Evolutionary conservation across 2,797 vertebrate genomes (phyloP), one percentile per base, ranked within the genome.

Genomic region (Momotus momota): DNA sequence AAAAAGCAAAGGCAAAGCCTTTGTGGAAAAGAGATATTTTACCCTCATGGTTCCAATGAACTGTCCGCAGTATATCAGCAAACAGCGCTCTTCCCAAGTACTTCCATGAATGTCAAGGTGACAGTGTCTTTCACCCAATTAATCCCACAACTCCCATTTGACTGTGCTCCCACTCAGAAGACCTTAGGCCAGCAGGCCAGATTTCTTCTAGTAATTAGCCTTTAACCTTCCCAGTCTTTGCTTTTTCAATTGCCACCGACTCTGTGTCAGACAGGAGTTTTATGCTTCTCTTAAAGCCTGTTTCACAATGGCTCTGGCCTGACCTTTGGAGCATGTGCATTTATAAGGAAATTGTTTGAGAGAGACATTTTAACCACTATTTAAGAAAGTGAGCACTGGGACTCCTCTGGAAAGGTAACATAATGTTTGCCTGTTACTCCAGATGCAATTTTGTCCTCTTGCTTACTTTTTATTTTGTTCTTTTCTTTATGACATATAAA

Each of bases 21-120:
- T 91, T 65, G 46, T 62, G 60, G 71, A 87, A 88, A 88, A 93
- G 55, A 88, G 35, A 31, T 86, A 49, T 73, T 33, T 79, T 81
- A 72, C 80, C 58, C 91, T 82, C 8, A 4, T 67, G 29, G 60
- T 82, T 95, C 71, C 77, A 82, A 92, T 86, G 85, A 90, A 88
- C 85, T 90, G 64, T 91, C 80, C 0, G 1, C 93, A 94, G 80
- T 95, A 94, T 91, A 82, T 97, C 93, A 87, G n/a, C 79, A 86
- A 87, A 78, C 72, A 73, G n/a, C 62, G 45, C 41, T 55, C 86
- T 94, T 96, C 86, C 58, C 80, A 82, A 65, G 35, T 75, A 57
- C 88, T 96, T 88, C 51, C 71, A 78, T 88, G 88, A 95, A 97
- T 95, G 86, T 96, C 93, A 96, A 94, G 90, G 86, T 96, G 82